A percentile compares a stretch with the other conserved stretches of the same genome.
Conservation (phyloP, 1,140 invertebrate genomes). For the Neuroterus valhalla region DNA sequence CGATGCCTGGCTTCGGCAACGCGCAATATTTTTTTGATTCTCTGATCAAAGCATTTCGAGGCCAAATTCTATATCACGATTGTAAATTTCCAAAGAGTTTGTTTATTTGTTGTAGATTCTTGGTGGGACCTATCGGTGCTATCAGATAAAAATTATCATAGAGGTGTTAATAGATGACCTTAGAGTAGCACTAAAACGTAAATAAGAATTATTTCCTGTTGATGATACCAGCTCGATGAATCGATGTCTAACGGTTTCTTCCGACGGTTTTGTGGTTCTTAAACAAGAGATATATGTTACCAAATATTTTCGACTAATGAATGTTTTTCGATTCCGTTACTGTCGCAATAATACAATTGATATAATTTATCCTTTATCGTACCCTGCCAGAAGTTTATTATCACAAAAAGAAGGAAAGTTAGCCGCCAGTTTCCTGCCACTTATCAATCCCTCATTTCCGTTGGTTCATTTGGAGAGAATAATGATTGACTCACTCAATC, state of each 20-base stretch:
- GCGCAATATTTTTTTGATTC: slow-evolving; percentile 9
- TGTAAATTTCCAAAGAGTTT: too few species aligned
- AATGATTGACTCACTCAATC: not conserved
- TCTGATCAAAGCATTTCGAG: not conserved
- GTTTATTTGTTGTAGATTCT: not conserved
- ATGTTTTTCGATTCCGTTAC: not conserved
- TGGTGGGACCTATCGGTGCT: not conserved
- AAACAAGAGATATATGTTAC: too few species aligned
- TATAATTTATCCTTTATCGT: slow-evolving; percentile 21
- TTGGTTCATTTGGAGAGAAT: slow-evolving; percentile 45
- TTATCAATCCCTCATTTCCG: slow-evolving; percentile 71
- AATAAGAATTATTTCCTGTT: slow-evolving; percentile 58
- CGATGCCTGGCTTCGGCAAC: slow-evolving; percentile 48
- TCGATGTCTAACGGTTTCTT: slow-evolving; percentile 51
- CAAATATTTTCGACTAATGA: too few species aligned
- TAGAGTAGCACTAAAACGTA: slow-evolving; percentile 37
- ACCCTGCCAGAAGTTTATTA: not conserved
- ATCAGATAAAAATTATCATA: slow-evolving; percentile 29
- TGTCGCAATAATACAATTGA: not conserved
- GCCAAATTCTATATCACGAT: not conserved
- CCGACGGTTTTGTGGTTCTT: slow-evolving; percentile 38
- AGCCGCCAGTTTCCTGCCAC: slow-evolving; percentile 67
- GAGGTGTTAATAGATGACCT: slow-evolving; percentile 65
- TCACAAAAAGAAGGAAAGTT: slow-evolving; percentile 54
- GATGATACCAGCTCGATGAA: slow-evolving; percentile 56